phyloP scores from a whole-genome alignment of 2,797 vertebrate species.

The Argyrosomus regius region DNA sequence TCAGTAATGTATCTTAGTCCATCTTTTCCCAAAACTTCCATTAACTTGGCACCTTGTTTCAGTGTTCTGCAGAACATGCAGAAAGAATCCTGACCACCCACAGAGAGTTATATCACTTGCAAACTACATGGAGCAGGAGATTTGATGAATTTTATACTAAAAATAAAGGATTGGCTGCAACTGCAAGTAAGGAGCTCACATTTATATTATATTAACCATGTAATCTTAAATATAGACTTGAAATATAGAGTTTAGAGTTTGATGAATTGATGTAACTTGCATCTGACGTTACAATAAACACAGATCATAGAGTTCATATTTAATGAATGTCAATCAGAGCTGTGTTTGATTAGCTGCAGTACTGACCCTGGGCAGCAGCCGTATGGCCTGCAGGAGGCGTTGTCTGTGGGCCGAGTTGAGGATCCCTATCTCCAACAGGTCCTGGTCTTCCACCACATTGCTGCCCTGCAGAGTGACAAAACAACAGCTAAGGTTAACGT shows the following conservation, averaged over 20 bases:
- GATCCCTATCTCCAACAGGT: slow-evolving; percentile 97
- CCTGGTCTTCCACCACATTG: slow-evolving; percentile 98
- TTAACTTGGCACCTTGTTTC: slow-evolving; percentile 1
- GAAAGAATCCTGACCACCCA: slow-evolving; percentile 32
- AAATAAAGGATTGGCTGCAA: slow-evolving; percentile 3
- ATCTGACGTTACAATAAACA: background rate
- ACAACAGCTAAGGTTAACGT: slow-evolving; percentile 11
- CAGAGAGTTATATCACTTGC: slow-evolving; percentile 23
- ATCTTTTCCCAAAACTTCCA: slow-evolving; percentile 6
- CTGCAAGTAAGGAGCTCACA: background rate
- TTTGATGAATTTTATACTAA: slow-evolving; percentile 25
- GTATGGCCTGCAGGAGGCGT: slow-evolving; percentile 97
- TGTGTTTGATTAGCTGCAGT: background rate
- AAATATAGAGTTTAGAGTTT: no score
- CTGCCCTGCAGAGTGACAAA: slow-evolving; percentile 88
- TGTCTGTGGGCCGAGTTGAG: slow-evolving; percentile 98
- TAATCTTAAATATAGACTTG: background rate
- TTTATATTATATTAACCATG: background rate
- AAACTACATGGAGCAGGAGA: slow-evolving; percentile 34
- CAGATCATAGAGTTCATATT: background rate
- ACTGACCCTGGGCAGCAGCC: slow-evolving; percentile 95
- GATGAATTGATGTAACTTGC: background rate
- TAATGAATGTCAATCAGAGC: background rate
- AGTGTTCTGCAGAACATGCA: slow-evolving; percentile 24
- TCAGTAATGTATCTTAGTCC: background rate